These are phyloP conservation scores for Synodontis membranacea DNA, from an alignment of 2,113 vertebrate species.

Conservation along the genomic window DNA sequence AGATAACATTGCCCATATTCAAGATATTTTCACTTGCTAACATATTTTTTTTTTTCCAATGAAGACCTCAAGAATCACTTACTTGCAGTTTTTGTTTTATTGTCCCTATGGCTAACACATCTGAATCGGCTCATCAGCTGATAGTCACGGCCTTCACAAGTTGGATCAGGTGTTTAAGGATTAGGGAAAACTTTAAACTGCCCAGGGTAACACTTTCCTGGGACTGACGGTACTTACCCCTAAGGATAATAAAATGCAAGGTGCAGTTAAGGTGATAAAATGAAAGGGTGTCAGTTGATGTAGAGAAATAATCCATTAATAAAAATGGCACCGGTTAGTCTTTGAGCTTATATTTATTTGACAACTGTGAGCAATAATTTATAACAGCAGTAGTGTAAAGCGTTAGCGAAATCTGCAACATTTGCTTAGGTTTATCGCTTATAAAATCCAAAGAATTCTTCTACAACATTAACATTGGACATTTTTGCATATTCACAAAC, in stretches of 20 bases:
- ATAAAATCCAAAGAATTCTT: slow-evolving; percentile 85
- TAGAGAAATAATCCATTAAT: neutral
- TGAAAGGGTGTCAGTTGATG: neutral
- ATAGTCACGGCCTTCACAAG: neutral
- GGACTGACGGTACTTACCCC: neutral
- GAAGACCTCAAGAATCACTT: neutral
- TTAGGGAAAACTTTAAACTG: neutral
- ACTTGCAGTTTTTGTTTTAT: neutral
- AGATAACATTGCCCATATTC: neutral
- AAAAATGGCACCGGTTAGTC: slow-evolving; percentile 1
- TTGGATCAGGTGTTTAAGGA: neutral
- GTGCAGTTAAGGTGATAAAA: neutral
- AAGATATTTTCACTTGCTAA: neutral
- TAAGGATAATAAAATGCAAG: neutral
- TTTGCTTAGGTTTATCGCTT: slow-evolving; percentile 80
- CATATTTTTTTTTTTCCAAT: neutral
- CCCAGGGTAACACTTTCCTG: neutral
- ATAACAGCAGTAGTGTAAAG: slow-evolving; percentile 95
- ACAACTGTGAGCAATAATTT: slow-evolving; percentile 94
- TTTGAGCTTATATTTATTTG: slow-evolving; percentile 83
- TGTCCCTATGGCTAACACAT: neutral
- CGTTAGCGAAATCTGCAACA: slow-evolving; percentile 94
- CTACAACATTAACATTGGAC: slow-evolving; percentile 94
- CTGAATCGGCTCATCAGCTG: neutral
- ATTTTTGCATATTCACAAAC: slow-evolving; percentile 87